phyloP scores from a whole-genome alignment of 2,888 invertebrate genomes.

The Drosophila pseudotakahashii region DNA sequence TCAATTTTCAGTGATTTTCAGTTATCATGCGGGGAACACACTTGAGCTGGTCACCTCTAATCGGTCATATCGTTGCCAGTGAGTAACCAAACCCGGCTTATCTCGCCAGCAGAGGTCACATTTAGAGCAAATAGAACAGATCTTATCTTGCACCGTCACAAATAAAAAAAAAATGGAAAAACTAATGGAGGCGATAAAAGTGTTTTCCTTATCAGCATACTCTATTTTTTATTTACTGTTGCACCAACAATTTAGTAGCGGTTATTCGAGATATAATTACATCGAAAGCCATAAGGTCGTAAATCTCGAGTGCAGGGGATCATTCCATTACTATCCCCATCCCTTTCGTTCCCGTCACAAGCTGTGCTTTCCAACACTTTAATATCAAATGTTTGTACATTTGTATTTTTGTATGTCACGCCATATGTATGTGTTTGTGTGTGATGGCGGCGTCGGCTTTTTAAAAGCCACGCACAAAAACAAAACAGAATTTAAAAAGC shows the following conservation, averaged over 20 bases:
- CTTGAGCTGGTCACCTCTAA: slow-evolving; percentile 48
- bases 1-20: slow-evolving; percentile 43
- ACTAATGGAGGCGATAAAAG: slow-evolving; percentile 31
- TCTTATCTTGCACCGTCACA: slow-evolving; percentile 22
- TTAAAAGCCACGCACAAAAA: slow-evolving; percentile 36
- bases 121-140: slow-evolving; percentile 30
- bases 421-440: slow-evolving; percentile 4
- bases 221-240: slow-evolving; percentile 12
- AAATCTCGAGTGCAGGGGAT: slow-evolving; percentile 27
- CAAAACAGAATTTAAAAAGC: slow-evolving; percentile 25
- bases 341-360: slow-evolving; percentile 25
- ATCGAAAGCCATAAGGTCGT: slow-evolving; percentile 27
- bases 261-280: slow-evolving; percentile 33
- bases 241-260: slow-evolving; percentile 14
- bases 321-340: slow-evolving; percentile 27
- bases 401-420: not conserved
- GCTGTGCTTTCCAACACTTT: slow-evolving; percentile 28
- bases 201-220: slow-evolving; percentile 27
- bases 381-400: slow-evolving; percentile 1
- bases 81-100: slow-evolving; percentile 30
- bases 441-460: slow-evolving; percentile 19
- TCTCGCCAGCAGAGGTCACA: slow-evolving; percentile 46
- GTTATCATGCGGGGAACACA: slow-evolving; percentile 40
- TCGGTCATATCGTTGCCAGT: slow-evolving; percentile 32
- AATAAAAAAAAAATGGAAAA: slow-evolving; percentile 6